Percentiles rank a stretch among this genome's conserved stretches.
phyloP scores from a whole-genome alignment of 2,113 vertebrate species.

The Xenotilapia caudafasciata region DNA sequence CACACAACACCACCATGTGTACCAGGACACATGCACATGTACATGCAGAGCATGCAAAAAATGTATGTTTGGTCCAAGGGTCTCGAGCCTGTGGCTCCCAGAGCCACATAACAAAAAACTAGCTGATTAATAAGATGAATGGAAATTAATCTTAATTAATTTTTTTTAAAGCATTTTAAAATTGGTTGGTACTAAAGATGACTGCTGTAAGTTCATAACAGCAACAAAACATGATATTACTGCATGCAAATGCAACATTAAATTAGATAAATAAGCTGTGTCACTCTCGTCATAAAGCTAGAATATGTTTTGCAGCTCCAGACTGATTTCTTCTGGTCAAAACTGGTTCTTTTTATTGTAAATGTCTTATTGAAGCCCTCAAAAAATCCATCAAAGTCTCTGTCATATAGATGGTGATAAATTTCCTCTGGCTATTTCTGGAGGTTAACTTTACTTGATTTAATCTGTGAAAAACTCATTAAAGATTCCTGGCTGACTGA shows the following conservation, averaged over 20 bases:
- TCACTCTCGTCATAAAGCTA: not conserved
- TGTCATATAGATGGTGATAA: not conserved
- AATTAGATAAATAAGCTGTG: not conserved
- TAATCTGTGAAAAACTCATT: not conserved
- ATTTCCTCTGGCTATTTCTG: not conserved
- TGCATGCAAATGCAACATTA: not conserved
- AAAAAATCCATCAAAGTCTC: not conserved
- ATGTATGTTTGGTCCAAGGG: not conserved
- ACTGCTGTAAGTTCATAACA: not conserved
- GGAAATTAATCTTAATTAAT: accelerated
- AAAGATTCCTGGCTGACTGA: not conserved
- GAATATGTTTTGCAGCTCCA: not conserved
- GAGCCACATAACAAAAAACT: not conserved
- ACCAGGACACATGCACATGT: not conserved
- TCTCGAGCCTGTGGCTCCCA: not conserved
- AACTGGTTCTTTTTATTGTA: not conserved
- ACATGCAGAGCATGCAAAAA: not conserved
- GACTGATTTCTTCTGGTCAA: not conserved
- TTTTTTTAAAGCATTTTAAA: not conserved
- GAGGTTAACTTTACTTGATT: not conserved
- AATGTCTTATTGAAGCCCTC: not conserved
- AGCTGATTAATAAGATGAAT: not conserved
- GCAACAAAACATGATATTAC: not conserved
- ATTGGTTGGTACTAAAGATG: not conserved
- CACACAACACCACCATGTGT: not conserved